These are phyloP conservation scores for Notothenia rossii DNA, from an alignment of 2,113 vertebrate genomes.

Conservation along the genomic window DNA sequence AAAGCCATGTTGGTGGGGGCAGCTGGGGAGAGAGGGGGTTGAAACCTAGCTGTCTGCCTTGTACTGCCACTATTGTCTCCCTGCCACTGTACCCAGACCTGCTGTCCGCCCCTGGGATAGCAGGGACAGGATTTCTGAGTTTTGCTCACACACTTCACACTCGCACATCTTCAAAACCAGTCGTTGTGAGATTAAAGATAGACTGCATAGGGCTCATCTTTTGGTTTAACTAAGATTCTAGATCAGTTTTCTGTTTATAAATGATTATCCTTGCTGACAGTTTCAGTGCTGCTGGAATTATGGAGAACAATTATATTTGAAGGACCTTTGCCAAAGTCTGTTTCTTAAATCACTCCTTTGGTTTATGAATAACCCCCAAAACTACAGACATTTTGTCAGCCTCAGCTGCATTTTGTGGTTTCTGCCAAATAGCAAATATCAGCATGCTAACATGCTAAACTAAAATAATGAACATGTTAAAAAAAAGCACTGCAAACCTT, in stretches of 20 bases:
- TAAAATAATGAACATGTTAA: no score
- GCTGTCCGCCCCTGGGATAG: slow-evolving; percentile 19
- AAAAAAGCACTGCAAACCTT: no score
- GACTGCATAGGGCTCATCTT: slow-evolving; percentile 23
- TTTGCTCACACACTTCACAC: slow-evolving; percentile 14
- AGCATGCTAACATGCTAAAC: no score
- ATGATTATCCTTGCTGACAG: not conserved
- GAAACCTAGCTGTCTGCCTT: slow-evolving; percentile 71
- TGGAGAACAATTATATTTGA: not conserved
- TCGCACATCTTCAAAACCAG: slow-evolving; percentile 9
- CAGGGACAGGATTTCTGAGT: slow-evolving; percentile 46
- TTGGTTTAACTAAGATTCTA: slow-evolving; percentile 39
- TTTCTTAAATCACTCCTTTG: not conserved
- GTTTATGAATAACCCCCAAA: not conserved
- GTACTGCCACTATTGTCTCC: slow-evolving; percentile 71
- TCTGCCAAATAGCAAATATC: no score
- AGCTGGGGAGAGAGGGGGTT: slow-evolving; percentile 40
- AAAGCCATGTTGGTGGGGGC: slow-evolving; percentile 57
- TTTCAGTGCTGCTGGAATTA: not conserved
- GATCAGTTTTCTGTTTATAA: not conserved
- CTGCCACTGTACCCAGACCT: slow-evolving; percentile 60
- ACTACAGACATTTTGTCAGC: not conserved
- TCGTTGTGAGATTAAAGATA: slow-evolving; percentile 32
- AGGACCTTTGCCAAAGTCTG: not conserved
- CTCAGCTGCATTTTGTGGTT: no score